Percentiles rank a stretch among this genome's conserved stretches.
phyloP scores from a whole-genome alignment of 64 coral and sea anemone genomes.

The Astreopora myriophthalma region DNA sequence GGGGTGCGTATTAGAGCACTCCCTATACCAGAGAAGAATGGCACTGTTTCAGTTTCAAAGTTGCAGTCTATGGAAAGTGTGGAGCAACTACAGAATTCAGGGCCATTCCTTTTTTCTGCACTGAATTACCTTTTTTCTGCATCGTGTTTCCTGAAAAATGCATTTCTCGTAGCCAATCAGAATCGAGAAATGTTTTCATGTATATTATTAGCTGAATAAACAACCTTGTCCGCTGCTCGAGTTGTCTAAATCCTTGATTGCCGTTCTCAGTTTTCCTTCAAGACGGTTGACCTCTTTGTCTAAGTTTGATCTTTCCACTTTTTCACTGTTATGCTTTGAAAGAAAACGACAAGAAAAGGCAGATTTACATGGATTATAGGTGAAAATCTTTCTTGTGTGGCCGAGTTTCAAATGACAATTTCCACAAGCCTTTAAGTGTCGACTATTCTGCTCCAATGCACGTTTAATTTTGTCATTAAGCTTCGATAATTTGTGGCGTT shows the following conservation, averaged over 20 bases:
- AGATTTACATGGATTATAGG: slow-evolving; percentile 33
- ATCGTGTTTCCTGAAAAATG: too few relatives aligned
- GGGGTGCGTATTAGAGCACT: too few relatives aligned
- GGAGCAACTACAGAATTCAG: too few relatives aligned
- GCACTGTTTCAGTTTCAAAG: too few relatives aligned
- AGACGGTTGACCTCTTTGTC: slow-evolving; percentile 25
- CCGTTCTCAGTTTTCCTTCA: slow-evolving; percentile 5
- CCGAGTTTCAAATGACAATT: slow-evolving; percentile 34
- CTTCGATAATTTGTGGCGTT: not conserved
- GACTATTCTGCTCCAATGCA: slow-evolving; percentile 4
- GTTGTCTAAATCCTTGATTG: not conserved
- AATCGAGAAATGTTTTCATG: too few relatives aligned
- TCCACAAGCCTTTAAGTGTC: slow-evolving; percentile 24
- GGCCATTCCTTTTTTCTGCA: too few relatives aligned
- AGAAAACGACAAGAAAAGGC: slow-evolving; percentile 37
- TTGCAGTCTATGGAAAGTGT: too few relatives aligned
- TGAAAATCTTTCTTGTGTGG: slow-evolving; percentile 25
- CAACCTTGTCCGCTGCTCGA: not conserved
- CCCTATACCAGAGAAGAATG: too few relatives aligned
- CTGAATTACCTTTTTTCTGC: too few relatives aligned
- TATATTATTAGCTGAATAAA: too few relatives aligned
- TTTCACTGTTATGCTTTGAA: slow-evolving; percentile 17
- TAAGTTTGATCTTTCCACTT: slow-evolving; percentile 20
- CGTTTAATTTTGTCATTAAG: slow-evolving; percentile 3
- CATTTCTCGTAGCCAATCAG: too few relatives aligned